Percentiles rank a stretch among this genome's conserved stretches.
phyloP scores from a whole-genome alignment of 2,113 vertebrate species.

The Dolichotis patagonum region DNA sequence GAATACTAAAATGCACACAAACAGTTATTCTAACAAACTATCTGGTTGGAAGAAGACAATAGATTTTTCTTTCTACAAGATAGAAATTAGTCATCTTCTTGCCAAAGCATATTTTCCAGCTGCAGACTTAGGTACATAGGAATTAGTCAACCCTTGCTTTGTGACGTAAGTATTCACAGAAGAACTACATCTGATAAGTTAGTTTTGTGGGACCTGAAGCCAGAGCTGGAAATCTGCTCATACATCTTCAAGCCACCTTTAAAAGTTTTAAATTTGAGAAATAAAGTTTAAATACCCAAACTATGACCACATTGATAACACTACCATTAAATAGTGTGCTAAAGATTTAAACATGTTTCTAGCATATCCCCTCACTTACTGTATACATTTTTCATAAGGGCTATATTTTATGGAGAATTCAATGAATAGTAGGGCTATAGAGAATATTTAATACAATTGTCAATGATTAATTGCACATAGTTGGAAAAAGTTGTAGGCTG shows the following conservation, averaged over 20 bases:
- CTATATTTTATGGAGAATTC: slow-evolving; percentile 46
- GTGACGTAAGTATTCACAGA: neutral
- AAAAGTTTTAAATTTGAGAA: slow-evolving; percentile 15
- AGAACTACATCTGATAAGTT: neutral
- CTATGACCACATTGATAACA: neutral
- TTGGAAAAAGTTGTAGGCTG: too few relatives aligned
- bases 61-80: slow-evolving; percentile 57
- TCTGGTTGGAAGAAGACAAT: slow-evolving; percentile 60
- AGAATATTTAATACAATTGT: slow-evolving; percentile 4
- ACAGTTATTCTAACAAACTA: slow-evolving; percentile 67
- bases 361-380: neutral
- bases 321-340: neutral
- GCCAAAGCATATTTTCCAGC: slow-evolving; percentile 58
- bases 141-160: neutral
- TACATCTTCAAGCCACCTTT: neutral
- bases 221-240: neutral
- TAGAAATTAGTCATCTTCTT: slow-evolving; percentile 42
- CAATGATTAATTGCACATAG: slow-evolving; percentile 12
- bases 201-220: neutral
- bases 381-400: slow-evolving; percentile 11
- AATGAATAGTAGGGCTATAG: neutral
- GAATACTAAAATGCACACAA: slow-evolving; percentile 74
- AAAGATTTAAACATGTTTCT: neutral
- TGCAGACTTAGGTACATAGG: neutral
- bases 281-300: slow-evolving; percentile 43